Percentiles rank a stretch among this genome's conserved stretches.
Conservation (phyloP, 2,888 invertebrate genomes). For the Oligia strigilis region DNA sequence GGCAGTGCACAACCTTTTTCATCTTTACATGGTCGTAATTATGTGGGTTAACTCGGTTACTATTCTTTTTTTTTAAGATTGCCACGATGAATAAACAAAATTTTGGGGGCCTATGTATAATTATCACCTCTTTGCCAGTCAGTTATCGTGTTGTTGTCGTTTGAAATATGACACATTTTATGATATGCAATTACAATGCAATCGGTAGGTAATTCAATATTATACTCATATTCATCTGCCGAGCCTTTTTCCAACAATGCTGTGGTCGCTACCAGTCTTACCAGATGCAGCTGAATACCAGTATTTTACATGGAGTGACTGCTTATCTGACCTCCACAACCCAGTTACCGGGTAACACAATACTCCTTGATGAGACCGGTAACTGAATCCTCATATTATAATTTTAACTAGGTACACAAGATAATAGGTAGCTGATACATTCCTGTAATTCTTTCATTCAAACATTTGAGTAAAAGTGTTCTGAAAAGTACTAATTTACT, state of each 20-base stretch:
- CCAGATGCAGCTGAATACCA: neutral
- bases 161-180: neutral
- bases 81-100: neutral
- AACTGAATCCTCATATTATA: neutral
- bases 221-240: neutral
- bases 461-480: constrained; percentile 9
- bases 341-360: neutral
- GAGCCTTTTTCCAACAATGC: neutral
- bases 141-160: neutral
- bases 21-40: too few relatives aligned
- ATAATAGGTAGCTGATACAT: constrained; percentile 34
- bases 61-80: too few relatives aligned
- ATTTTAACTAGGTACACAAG: constrained; percentile 13
- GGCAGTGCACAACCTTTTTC: neutral
- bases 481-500: neutral
- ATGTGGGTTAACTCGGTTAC: neutral
- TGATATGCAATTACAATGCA: neutral
- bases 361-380: neutral
- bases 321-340: neutral
- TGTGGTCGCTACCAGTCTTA: neutral
- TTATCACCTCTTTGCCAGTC: neutral
- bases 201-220: too few relatives aligned
- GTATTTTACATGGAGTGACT: neutral
- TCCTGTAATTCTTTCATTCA: constrained; percentile 22
- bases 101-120: neutral